Conservation (phyloP, 2,113 vertebrate genomes). For the Seriola rivoliana region DNA sequence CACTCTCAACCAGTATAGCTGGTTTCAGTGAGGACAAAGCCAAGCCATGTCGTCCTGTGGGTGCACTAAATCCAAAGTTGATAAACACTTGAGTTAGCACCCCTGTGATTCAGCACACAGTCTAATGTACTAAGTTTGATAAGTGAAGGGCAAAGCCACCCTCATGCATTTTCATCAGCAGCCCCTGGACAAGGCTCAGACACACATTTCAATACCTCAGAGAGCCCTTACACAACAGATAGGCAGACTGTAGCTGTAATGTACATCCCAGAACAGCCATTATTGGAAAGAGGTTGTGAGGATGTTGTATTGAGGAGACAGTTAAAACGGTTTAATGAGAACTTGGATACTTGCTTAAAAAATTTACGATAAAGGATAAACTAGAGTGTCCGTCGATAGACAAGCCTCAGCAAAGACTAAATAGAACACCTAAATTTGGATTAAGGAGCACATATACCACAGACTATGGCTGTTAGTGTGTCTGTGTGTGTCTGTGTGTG, state of each 20-base stretch:
- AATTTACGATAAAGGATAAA: conserved; percentile 78
- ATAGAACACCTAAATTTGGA: conserved; percentile 77
- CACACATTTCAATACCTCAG: conserved; percentile 80
- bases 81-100: conserved; percentile 75
- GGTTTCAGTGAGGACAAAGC: conserved; percentile 53
- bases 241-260: conserved; percentile 73
- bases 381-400: conserved; percentile 51
- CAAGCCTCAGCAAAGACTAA: conserved; percentile 63
- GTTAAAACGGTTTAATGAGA: conserved; percentile 78
- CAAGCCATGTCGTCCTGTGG: conserved; percentile 59
- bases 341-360: conserved; percentile 75
- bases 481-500: conserved; percentile 5
- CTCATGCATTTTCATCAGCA: conserved; percentile 82
- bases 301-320: conserved; percentile 70
- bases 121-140: conserved; percentile 81
- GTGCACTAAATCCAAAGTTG: conserved; percentile 75
- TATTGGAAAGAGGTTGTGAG: conserved; percentile 74
- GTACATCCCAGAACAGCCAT: conserved; percentile 76
- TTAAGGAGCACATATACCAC: conserved; percentile 57
- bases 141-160: conserved; percentile 81
- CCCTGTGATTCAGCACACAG: conserved; percentile 75
- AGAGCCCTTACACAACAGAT: conserved; percentile 77
- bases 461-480: conserved; percentile 31
- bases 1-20: conserved; percentile 35
- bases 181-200: conserved; percentile 71